Evolutionary conservation across 2,113 vertebrate species (phyloP).

Genomic region (Onychostruthus taczanowskii): DNA sequence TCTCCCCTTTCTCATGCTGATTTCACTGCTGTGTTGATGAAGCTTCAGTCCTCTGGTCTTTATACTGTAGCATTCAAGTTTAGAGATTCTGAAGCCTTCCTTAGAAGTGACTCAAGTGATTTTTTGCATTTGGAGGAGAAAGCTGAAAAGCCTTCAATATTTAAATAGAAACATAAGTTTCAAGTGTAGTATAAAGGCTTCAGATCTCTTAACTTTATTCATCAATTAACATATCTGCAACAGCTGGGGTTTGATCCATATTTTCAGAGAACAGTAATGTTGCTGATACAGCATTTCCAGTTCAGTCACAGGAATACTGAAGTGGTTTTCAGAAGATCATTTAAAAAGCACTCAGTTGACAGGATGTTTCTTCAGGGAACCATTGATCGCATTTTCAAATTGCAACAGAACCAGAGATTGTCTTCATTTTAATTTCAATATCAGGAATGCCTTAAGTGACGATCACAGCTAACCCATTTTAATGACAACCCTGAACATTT

Average conservation of each 20-base stretch:
- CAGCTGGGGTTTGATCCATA: slow-evolving; percentile 51
- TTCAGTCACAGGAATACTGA: slow-evolving; percentile 30
- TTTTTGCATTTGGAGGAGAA: background rate
- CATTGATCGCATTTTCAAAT: slow-evolving; percentile 34
- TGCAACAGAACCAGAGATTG: slow-evolving; percentile 33
- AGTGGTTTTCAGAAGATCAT: slow-evolving; percentile 39
- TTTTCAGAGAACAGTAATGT: slow-evolving; percentile 48
- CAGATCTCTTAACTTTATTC: slow-evolving; percentile 39
- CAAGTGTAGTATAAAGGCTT: slow-evolving; percentile 11
- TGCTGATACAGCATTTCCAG: slow-evolving; percentile 56
- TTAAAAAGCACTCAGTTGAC: slow-evolving; percentile 53
- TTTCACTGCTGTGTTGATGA: background rate
- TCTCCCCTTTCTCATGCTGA: background rate
- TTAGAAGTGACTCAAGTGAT: background rate
- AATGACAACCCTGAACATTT: slow-evolving; percentile 58
- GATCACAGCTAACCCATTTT: slow-evolving; percentile 56
- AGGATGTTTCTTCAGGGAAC: slow-evolving; percentile 51
- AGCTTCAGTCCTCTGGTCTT: background rate
- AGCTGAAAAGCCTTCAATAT: slow-evolving; percentile 40
- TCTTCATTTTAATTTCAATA: slow-evolving; percentile 61
- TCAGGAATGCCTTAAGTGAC: slow-evolving; percentile 43
- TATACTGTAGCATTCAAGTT: background rate
- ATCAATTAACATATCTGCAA: slow-evolving; percentile 42
- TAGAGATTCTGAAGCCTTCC: background rate
- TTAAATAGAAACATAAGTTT: slow-evolving; percentile 38